A percentile compares a stretch with the other conserved stretches of the same genome.
phyloP scores from a whole-genome alignment of 2,797 vertebrate species.

The Danio jaintianensis region DNA sequence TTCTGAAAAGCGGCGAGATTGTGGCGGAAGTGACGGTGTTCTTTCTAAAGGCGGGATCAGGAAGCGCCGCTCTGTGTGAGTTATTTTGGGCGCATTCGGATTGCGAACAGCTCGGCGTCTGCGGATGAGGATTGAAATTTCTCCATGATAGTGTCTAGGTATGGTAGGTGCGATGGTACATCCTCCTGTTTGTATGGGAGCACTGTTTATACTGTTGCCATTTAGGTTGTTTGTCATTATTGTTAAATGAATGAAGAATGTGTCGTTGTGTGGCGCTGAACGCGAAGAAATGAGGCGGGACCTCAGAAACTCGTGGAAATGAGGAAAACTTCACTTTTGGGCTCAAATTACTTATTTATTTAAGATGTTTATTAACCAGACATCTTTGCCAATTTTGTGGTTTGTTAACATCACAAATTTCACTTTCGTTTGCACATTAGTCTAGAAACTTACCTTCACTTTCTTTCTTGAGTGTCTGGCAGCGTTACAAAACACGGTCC shows the following conservation, averaged over 20 bases:
- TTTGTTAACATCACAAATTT: neutral
- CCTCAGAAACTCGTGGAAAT: neutral
- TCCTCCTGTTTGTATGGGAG: too few relatives aligned
- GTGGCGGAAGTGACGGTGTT: conserved; percentile 3
- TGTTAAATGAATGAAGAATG: neutral
- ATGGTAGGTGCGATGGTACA: neutral
- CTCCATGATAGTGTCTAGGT: conserved; percentile 19
- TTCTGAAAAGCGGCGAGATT: neutral
- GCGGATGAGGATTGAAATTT: neutral
- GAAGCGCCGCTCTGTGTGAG: neutral
- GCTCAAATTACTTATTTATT: too few relatives aligned
- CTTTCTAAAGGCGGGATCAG: conserved; percentile 55
- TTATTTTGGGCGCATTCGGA: conserved; percentile 34
- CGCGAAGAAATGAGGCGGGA: conserved; percentile 7
- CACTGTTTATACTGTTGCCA: neutral
- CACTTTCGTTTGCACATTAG: neutral
- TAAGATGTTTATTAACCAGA: too few relatives aligned
- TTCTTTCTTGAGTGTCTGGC: neutral
- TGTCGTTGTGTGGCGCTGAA: neutral
- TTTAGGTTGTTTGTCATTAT: neutral
- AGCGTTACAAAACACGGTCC: neutral
- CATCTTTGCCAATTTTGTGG: too few relatives aligned
- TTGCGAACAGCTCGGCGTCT: neutral
- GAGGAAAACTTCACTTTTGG: neutral
- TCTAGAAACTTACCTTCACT: neutral